Base-by-base conservation (phyloP, 2,888 invertebrate genomes). In the Emmelina monodactyla region DNA sequence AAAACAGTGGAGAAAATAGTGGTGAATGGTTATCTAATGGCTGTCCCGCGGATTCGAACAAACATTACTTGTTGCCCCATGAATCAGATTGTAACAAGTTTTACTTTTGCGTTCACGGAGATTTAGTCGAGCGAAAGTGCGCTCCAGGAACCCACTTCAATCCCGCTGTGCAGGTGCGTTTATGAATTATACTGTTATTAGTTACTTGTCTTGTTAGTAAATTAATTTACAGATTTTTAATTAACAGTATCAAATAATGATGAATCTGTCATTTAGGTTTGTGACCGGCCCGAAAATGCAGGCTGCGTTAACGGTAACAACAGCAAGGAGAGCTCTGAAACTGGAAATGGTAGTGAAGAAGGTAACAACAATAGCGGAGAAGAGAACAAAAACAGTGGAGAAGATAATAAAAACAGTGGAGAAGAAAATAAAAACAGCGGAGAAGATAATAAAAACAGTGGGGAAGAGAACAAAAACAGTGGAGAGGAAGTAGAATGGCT, bases 41-140 rank as follows among this genome's bases (percentile, higher is more conserved):
- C 1, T 58, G 58, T 34, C 58, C 58, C 1, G 43, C 42, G 5
- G 45, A 55, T 31, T 52, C 48, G 28, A 22, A 45, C 2, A 37
- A 48, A 1, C 47, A 57, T 22, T 34, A 42, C 3, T 45, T 59
- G 0, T 33, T 60, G n/a, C 56, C 61, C 0, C 57, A 61, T 29
- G 49, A 53, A 10, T 40, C 38, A 1, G 40, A 51, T 12, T 62
- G 62, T 33, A 30, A 34, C 14, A 49, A 51, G 34, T 63, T 53
- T 47, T 62, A 64, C 39, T 49, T 55, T 32, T 66, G 64, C 39
- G 44, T 43, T 3, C 46, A 46, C 14, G 62, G 60, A 6, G 44
- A 52, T n/a, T 45, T 47, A 28, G 43, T 50, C 1, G 49, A 44
- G 16, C 44, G 42, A 7, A 31, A 42, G 1, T 61, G 60, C 33